Conservation (phyloP, 1,140 invertebrate species). For the Brachystomella parvula region DNA sequence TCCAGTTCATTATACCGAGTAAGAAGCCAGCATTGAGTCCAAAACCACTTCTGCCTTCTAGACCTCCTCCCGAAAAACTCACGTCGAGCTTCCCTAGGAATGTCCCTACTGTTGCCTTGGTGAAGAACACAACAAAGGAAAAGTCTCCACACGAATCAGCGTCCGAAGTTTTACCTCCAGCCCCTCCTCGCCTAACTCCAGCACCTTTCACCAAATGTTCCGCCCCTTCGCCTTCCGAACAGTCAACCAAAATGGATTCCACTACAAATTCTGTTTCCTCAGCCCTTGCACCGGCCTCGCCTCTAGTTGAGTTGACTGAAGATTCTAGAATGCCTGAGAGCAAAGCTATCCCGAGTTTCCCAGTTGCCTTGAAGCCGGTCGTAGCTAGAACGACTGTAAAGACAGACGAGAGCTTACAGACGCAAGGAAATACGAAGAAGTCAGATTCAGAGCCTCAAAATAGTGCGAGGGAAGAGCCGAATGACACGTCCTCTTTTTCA, state of each 20-base stretch:
- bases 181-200: too few relatives aligned
- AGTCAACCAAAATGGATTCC: too few relatives aligned
- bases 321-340: too few relatives aligned
- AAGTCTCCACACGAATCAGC: too few relatives aligned
- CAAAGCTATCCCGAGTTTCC: too few relatives aligned
- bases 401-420: neutral
- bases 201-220: too few relatives aligned
- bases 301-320: too few relatives aligned
- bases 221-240: too few relatives aligned
- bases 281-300: too few relatives aligned
- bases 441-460: neutral
- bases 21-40: constrained; percentile 35
- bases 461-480: neutral
- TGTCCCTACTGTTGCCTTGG: neutral
- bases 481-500: too few relatives aligned
- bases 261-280: too few relatives aligned
- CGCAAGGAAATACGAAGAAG: neutral
- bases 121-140: neutral
- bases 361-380: neutral
- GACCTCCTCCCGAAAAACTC: constrained; percentile 22
- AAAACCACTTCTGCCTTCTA: constrained; percentile 30
- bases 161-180: too few relatives aligned
- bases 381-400: neutral
- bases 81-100: neutral
- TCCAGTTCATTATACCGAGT: neutral